Evolutionary conservation across 1,140 invertebrate genomes (phyloP).

Genomic region (Phthorimaea operculella): DNA sequence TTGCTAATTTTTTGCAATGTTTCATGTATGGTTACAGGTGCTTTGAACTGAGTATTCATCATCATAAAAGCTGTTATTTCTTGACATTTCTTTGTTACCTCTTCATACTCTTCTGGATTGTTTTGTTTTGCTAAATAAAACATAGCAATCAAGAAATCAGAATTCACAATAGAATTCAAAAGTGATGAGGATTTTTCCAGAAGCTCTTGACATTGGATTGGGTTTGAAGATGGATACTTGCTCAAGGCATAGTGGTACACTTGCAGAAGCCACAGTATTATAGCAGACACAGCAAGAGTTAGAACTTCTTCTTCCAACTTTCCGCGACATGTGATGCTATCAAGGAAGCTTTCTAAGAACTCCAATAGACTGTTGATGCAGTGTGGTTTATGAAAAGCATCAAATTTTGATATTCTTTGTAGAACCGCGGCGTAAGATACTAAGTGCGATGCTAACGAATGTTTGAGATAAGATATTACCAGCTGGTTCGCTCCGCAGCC

Average conservation of each 20-base stretch:
- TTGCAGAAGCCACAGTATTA: constrained; percentile 85
- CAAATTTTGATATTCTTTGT: constrained; percentile 89
- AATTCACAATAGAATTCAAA: constrained; percentile 76
- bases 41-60: constrained; percentile 69
- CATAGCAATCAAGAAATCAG: constrained; percentile 83
- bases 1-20: constrained; percentile 71
- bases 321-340: constrained; percentile 74
- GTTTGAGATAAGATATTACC: constrained; percentile 91
- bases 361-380: constrained; percentile 88
- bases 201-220: constrained; percentile 70
- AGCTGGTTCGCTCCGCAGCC: constrained; percentile 91
- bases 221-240: constrained; percentile 59
- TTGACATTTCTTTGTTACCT: constrained; percentile 79
- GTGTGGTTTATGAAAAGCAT: constrained; percentile 88
- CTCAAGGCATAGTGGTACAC: constrained; percentile 75
- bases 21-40: constrained; percentile 69
- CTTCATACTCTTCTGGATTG: constrained; percentile 73
- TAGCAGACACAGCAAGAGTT: constrained; percentile 78
- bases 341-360: constrained; percentile 84
- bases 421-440: constrained; percentile 91
- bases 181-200: constrained; percentile 77
- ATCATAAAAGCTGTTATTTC: constrained; percentile 74
- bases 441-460: constrained; percentile 89
- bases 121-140: constrained; percentile 84
- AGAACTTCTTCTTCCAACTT: constrained; percentile 85